Evolutionary conservation across 2,797 vertebrate species (phyloP).

Genomic region (Lutra lutra): DNA sequence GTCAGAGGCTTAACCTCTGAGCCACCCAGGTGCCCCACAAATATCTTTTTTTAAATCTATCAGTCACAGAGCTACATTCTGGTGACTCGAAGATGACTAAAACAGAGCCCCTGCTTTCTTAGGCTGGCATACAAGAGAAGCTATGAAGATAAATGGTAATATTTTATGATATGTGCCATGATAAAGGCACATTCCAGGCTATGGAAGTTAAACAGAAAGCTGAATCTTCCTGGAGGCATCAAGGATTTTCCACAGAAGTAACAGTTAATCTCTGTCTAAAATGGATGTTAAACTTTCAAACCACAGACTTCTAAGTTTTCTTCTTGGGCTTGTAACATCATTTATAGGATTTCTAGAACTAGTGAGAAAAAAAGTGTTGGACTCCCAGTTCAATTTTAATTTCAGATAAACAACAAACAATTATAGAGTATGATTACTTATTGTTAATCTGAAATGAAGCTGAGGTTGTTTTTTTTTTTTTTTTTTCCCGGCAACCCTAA

Average conservation of each 20-base stretch:
- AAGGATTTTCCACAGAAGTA: neutral
- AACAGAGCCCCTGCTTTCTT: neutral
- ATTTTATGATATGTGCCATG: neutral
- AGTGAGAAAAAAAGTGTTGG: neutral
- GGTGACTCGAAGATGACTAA: neutral
- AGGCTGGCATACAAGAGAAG: neutral
- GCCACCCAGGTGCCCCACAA: no score
- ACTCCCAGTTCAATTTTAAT: neutral
- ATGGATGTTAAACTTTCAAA: slow-evolving; percentile 7
- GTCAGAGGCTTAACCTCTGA: no score
- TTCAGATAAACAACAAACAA: neutral
- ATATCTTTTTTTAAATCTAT: neutral
- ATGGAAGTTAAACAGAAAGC: neutral
- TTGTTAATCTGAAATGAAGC: slow-evolving; percentile 10
- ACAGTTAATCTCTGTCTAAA: neutral
- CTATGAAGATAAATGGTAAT: neutral
- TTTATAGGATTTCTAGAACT: neutral
- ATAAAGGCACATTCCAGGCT: neutral
- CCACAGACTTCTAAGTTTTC: neutral
- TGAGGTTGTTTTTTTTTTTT: neutral
- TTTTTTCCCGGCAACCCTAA: neutral
- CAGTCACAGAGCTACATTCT: neutral
- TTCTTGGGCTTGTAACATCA: neutral
- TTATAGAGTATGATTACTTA: neutral
- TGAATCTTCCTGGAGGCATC: neutral